Evolutionary conservation across 1,140 invertebrate genomes (phyloP).

Genomic region (Megalonaias nervosa): DNA sequence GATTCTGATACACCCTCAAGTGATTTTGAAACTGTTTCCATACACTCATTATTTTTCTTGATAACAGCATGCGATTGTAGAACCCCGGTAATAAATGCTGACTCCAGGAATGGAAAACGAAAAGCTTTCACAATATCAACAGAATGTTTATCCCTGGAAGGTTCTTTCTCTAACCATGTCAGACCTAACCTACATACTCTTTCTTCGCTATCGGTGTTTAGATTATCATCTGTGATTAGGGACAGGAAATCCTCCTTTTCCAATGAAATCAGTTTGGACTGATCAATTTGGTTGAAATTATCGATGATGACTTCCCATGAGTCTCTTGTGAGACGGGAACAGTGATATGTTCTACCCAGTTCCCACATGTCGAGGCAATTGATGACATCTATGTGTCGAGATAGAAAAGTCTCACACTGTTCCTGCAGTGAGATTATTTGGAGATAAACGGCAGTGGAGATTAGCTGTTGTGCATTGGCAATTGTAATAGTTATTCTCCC

Average conservation of each 20-base stretch:
- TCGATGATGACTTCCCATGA: constrained; percentile 25
- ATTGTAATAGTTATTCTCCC: constrained; percentile 20
- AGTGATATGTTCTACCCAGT: constrained; percentile 12
- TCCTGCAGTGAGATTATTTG: constrained; percentile 29
- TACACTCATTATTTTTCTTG: not conserved
- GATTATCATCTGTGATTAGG: constrained; percentile 31
- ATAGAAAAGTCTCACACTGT: constrained; percentile 32
- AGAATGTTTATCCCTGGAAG: constrained; percentile 1
- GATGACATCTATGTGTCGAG: constrained; percentile 7
- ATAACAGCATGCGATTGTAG: constrained; percentile 4
- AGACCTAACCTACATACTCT: constrained; percentile 33
- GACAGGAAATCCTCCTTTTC: constrained; percentile 20
- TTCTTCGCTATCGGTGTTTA: constrained; percentile 32
- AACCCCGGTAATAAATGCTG: not conserved
- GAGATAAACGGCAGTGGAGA: constrained; percentile 32
- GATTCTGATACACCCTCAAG: not conserved
- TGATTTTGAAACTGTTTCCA: constrained; percentile 7
- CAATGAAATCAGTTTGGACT: constrained; percentile 20
- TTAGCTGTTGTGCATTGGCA: constrained; percentile 34
- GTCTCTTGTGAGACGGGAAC: constrained; percentile 10
- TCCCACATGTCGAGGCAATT: constrained; percentile 44
- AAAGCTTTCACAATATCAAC: constrained; percentile 21
- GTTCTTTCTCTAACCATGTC: constrained; percentile 23
- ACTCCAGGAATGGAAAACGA: constrained; percentile 23
- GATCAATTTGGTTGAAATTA: constrained; percentile 21